Conservation (phyloP, 2,797 vertebrate species). For the Parambassis ranga region DNA sequence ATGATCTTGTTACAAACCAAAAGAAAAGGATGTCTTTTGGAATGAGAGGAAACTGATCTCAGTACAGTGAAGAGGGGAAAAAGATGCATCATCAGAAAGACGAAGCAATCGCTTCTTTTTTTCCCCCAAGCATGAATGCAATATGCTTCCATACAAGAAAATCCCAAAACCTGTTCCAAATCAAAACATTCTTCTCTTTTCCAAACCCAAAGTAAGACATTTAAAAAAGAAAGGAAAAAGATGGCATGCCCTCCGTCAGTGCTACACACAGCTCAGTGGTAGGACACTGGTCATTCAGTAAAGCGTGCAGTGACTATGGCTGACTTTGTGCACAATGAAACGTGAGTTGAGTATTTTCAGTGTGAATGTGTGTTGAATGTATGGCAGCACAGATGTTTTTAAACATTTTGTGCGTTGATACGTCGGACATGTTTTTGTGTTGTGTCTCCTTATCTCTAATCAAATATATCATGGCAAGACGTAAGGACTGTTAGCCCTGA, state of each 20-base stretch:
- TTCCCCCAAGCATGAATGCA: slow-evolving; percentile 43
- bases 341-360: slow-evolving; percentile 15
- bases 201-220: slow-evolving; percentile 50
- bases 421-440: slow-evolving; percentile 52
- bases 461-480: slow-evolving; percentile 30
- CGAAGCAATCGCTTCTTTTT: slow-evolving; percentile 21
- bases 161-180: slow-evolving; percentile 53
- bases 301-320: slow-evolving; percentile 72
- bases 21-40: slow-evolving; percentile 20
- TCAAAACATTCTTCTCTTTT: slow-evolving; percentile 61
- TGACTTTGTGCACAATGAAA: slow-evolving; percentile 65
- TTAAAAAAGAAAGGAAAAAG: slow-evolving; percentile 44
- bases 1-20: slow-evolving; percentile 37
- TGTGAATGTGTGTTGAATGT: slow-evolving; percentile 33
- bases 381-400: slow-evolving; percentile 42
- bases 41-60: not conserved
- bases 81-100: not conserved
- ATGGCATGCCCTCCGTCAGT: slow-evolving; percentile 73
- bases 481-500: slow-evolving; percentile 23
- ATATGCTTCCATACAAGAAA: slow-evolving; percentile 72
- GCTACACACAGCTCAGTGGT: slow-evolving; percentile 61
- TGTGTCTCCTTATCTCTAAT: slow-evolving; percentile 50
- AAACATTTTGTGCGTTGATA: slow-evolving; percentile 25
- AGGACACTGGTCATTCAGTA: slow-evolving; percentile 66
- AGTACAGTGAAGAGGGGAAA: not conserved